Percentiles rank a stretch among this genome's conserved stretches.
phyloP scores from a whole-genome alignment of 2,888 invertebrate species.

The Pyrgus malvae region DNA sequence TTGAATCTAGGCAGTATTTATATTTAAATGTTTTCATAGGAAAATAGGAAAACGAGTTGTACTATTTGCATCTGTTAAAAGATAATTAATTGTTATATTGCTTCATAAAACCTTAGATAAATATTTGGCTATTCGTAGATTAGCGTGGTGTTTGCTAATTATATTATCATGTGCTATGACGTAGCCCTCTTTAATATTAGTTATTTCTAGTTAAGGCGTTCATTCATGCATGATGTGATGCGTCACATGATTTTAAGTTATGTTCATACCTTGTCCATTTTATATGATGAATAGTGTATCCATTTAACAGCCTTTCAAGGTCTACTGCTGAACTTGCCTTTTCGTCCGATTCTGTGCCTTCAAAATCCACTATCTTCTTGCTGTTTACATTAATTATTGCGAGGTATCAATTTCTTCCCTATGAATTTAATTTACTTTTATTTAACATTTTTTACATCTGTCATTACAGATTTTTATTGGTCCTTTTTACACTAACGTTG shows the following conservation, averaged over 20 bases:
- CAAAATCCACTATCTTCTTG: no score
- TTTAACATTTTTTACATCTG: no score
- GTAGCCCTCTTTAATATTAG: neutral
- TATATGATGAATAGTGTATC: neutral
- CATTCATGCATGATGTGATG: neutral
- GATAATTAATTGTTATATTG: no score
- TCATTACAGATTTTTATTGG: no score
- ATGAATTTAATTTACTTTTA: no score
- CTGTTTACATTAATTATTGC: no score
- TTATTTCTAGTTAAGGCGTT: neutral
- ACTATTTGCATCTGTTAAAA: neutral
- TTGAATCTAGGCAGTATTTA: no score
- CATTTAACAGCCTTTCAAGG: neutral
- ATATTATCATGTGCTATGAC: neutral
- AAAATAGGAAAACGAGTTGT: neutral
- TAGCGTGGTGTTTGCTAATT: neutral
- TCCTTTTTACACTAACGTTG: no score
- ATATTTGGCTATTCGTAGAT: neutral
- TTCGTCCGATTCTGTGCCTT: no score
- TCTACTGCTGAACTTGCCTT: no score
- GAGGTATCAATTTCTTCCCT: no score
- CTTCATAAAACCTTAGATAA: neutral
- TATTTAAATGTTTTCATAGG: no score
- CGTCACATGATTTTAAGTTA: neutral
- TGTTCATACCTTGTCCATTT: neutral